Evolutionary conservation across 2,797 vertebrate species (phyloP), one percentile per base, ranked within the genome.

Genomic region (Phrynocephalus guinanensis): DNA sequence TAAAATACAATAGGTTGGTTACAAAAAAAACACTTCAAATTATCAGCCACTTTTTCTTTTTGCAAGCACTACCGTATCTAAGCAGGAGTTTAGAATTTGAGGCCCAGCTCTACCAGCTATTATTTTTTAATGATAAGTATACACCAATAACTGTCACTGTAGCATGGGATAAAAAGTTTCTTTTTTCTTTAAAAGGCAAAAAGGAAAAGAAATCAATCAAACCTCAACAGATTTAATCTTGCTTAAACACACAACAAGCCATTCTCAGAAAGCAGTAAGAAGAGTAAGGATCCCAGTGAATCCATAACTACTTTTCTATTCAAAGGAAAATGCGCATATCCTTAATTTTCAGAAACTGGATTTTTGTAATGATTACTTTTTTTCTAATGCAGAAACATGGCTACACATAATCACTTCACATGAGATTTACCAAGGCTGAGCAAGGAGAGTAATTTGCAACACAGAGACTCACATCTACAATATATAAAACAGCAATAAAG

Each of bases 71-170:
- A 11, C 6, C 38, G 84, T 24, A 86, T 52, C 67, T 0, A 81
- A 91, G 82, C 83, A 93, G 86, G 67, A 78, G 56, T 75, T 89
- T 28, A 84, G 38, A 73, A 86, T 82, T 88, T 71, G 85, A 90
- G 86, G 44, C 56, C 90, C 83, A 33, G 86, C 92, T 83, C 9
- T 77, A 83, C 75, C 60, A 75, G 83, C 86, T 87, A 84, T 2
- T 75, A 44, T 88, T 91, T 90, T 67, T 80, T 79, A 87, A 81
- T 77, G 84, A 81, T 13, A 81, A 9, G 38, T 75, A 26, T 13
- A 48, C 48, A 20, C n/a, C 38, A 67, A 81, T 24, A 81, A 66
- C 15, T 11, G 52, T 52, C 2, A 84, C 56, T 18, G 50, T 9
- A 76, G 33, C 30, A 50, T 75, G 24, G 60, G 38, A 84, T 60